Evolutionary conservation across 2,888 invertebrate species (phyloP), one percentile per base, ranked within the genome.

Genomic region (Drosophila nr. fundita): DNA sequence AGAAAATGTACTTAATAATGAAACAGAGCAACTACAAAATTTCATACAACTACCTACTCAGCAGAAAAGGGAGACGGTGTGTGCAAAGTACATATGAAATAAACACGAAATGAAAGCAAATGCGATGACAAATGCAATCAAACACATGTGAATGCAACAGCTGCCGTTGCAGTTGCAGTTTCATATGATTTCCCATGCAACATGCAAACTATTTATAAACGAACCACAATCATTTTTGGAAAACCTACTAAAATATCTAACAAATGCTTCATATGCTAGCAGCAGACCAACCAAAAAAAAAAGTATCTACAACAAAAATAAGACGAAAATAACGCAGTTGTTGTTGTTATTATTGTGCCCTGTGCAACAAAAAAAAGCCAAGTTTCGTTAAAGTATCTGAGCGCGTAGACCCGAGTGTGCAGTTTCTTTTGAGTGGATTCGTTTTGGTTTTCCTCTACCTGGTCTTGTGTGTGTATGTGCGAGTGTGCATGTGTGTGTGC

Each of bases 341-440:
- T n/a, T 27, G 30, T 36, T 63, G 69, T 63, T 64, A 62, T 50
- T 63, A 29, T 68, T 60, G 59, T 83, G 87, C 79, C 78, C 89
- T 87, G 70, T 87, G 87, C 80, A 80, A 55, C 87, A 64, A 73
- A 76, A 74, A 52, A 6, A 70, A 48, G 67, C 68, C 66, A 80
- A 80, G 78, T 83, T 83, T 78, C 66, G 74, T 79, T 73, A 85
- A 90, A 72, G 83, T 90, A 86, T 76, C 83, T 90, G 88, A 78
- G 77, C 73, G 69, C 57, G 58, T 66, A 62, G 70, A 21, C 32
- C 30, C 50, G 63, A 40, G 70, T 66, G 82, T 75, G 83, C 78
- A 81, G 81, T 83, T 81, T 78, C 80, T 85, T 89, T 81, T 83
- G 86, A 87, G 87, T 90, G 83, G 76, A 50, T 82, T 84, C 61